Evolutionary conservation across 1,140 invertebrate genomes (phyloP).

Genomic region (Gonioctena quinquepunctata): DNA sequence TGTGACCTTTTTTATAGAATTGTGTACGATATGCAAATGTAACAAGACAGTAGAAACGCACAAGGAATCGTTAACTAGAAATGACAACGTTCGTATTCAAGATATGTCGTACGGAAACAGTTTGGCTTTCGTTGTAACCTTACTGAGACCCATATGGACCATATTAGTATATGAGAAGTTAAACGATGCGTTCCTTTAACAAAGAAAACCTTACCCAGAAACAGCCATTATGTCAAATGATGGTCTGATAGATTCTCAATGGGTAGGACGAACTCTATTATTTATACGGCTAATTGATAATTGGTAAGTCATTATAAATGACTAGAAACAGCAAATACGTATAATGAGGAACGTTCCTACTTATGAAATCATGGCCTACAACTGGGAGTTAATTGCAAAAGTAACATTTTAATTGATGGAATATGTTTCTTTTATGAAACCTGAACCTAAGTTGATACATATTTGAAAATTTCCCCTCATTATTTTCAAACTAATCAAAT

Average conservation of each 20-base stretch:
- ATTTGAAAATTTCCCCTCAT: too few relatives aligned
- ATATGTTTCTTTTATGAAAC: too few relatives aligned
- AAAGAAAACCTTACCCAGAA: background rate
- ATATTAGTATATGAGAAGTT: background rate
- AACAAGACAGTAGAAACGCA: background rate
- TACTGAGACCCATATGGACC: background rate
- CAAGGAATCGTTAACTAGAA: background rate
- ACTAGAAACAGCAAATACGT: too few relatives aligned
- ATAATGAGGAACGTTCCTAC: too few relatives aligned
- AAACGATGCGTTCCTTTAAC: background rate
- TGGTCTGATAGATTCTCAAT: background rate
- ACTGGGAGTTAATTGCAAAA: too few relatives aligned
- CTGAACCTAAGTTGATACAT: too few relatives aligned
- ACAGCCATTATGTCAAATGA: background rate
- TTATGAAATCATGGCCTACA: too few relatives aligned
- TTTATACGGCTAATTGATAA: background rate
- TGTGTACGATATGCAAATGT: background rate
- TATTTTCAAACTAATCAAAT: too few relatives aligned
- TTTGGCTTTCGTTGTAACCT: background rate
- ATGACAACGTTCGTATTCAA: background rate
- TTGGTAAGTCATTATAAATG: too few relatives aligned
- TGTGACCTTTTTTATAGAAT: background rate
- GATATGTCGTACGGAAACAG: background rate
- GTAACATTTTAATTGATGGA: too few relatives aligned
- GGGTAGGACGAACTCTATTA: background rate